Percentiles rank a stretch among this genome's conserved stretches.
Conservation (phyloP, 2,888 invertebrate species). For the Pandemis corylana region DNA sequence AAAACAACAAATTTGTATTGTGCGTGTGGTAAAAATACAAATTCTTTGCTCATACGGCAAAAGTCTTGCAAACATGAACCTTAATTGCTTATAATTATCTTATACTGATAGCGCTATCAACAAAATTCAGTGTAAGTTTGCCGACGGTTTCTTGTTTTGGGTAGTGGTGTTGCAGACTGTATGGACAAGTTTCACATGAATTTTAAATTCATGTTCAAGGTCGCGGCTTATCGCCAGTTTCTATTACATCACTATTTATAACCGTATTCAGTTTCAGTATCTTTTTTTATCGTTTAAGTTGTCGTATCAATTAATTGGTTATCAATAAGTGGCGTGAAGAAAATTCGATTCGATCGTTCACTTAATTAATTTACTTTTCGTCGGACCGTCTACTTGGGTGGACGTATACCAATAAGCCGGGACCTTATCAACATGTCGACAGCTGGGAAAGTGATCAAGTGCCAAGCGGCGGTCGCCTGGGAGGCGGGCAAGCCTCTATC, state of each 20-base stretch:
- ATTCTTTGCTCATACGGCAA: not conserved
- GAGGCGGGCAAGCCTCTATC: constrained; percentile 94
- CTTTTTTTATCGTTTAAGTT: constrained; percentile 19
- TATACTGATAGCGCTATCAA: not conserved
- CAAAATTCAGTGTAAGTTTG: constrained; percentile 18
- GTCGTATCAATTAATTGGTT: constrained; percentile 17
- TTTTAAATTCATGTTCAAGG: constrained; percentile 38
- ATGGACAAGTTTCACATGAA: constrained; percentile 7
- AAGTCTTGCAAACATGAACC: not conserved
- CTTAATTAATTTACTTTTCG: constrained; percentile 54
- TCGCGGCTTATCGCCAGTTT: constrained; percentile 28
- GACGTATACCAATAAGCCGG: constrained; percentile 27
- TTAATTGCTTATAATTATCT: not conserved
- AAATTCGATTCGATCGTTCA: not conserved
- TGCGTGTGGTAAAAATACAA: not conserved
- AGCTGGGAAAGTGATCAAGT: constrained; percentile 90
- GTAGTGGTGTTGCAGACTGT: constrained; percentile 30
- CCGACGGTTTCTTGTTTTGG: constrained; percentile 14
- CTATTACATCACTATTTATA: constrained; percentile 41
- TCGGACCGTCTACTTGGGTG: constrained; percentile 44
- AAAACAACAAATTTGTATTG: not conserved
- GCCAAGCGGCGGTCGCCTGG: constrained; percentile 99
- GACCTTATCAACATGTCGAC: constrained; percentile 66
- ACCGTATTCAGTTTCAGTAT: constrained; percentile 4
- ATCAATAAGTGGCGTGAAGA: constrained; percentile 25